phyloP scores from a whole-genome alignment of 2,797 vertebrate genomes.

The Aratinga solstitialis region DNA sequence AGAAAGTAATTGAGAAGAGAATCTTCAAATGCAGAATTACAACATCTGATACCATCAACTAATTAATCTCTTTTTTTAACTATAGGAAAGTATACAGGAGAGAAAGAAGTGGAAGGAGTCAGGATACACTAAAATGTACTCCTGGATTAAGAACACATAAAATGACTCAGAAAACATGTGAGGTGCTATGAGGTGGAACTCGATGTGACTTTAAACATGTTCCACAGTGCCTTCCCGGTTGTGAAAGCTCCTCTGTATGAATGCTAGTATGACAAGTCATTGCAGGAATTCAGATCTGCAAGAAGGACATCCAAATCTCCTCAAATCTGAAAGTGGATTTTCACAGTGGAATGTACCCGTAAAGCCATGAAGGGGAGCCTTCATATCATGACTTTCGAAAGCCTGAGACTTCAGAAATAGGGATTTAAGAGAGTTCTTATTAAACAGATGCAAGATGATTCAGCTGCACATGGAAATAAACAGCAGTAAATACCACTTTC shows the following conservation, averaged over 20 bases:
- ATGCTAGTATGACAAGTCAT: not conserved
- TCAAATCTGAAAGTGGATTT: not conserved
- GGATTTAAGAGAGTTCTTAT: not conserved
- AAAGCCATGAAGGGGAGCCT: not conserved
- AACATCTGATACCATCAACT: not conserved
- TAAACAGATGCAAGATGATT: not conserved
- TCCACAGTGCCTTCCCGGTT: not conserved
- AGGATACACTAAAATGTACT: not conserved
- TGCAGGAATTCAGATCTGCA: not conserved
- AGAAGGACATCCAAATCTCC: not conserved
- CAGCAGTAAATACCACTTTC: not conserved
- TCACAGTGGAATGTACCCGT: not conserved
- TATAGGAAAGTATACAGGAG: not conserved
- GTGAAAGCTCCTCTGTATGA: not conserved
- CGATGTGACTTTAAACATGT: fast-evolving
- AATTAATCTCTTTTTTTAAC: not conserved
- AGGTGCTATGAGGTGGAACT: not conserved
- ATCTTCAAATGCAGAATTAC: not conserved
- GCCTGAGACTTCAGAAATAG: not conserved
- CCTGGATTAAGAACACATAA: not conserved
- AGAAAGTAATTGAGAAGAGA: not conserved
- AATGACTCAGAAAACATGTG: not conserved
- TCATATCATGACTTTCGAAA: not conserved
- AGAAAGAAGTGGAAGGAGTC: not conserved
- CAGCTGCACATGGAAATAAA: not conserved